These are phyloP conservation scores for Mesopsocus fuscifrons DNA, from an alignment of 2,888 invertebrate genomes.

Conservation along the genomic window DNA sequence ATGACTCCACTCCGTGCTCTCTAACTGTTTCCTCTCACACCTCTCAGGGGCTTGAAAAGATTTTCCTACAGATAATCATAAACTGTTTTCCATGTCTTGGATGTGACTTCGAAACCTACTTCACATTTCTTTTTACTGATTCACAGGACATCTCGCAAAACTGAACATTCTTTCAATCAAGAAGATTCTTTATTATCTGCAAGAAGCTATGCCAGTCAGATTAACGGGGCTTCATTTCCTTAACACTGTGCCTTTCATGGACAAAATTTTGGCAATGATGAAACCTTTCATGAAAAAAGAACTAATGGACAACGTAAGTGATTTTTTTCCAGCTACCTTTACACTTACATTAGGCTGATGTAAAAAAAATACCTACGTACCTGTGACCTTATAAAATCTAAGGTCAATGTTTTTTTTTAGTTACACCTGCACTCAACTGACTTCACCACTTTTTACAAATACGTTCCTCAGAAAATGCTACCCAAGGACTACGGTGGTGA, in stretches of 20 bases:
- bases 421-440: slow-evolving; percentile 16
- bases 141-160: slow-evolving; percentile 3
- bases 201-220: slow-evolving; percentile 19
- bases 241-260: slow-evolving; percentile 17
- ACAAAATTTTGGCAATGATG: slow-evolving; percentile 17
- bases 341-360: too few species aligned
- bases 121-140: too few species aligned
- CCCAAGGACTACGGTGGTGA: slow-evolving; percentile 18
- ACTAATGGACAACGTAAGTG: slow-evolving; percentile 16
- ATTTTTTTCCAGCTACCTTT: background rate
- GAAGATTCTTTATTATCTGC: slow-evolving; percentile 9
- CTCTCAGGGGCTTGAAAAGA: too few species aligned
- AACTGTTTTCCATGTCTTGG: too few species aligned
- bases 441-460: slow-evolving; percentile 15
- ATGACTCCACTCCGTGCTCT: too few species aligned
- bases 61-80: too few species aligned
- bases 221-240: slow-evolving; percentile 17
- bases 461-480: slow-evolving; percentile 15
- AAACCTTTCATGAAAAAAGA: slow-evolving; percentile 19
- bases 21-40: too few species aligned
- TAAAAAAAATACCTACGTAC: background rate
- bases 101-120: too few species aligned
- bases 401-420: slow-evolving; percentile 13
- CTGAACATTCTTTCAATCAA: background rate
- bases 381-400: background rate